Conservation (phyloP, 1,140 invertebrate genomes). For the Heliconius congener region DNA sequence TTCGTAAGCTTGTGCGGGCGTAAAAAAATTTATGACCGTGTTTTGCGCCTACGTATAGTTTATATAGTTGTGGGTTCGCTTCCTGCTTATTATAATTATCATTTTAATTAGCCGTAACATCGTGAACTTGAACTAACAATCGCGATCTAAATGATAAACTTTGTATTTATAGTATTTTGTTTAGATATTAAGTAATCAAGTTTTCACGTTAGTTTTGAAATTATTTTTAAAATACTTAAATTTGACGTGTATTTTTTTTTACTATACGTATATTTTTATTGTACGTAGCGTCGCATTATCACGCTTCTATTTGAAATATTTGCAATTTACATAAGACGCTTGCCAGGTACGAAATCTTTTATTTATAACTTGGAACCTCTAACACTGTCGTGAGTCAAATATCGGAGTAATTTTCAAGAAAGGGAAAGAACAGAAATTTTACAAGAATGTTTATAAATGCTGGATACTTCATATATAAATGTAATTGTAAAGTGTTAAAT, state of each 20-base stretch:
- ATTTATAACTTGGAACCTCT: constrained; percentile 65
- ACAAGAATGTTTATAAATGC: not conserved
- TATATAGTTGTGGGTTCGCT: constrained; percentile 57
- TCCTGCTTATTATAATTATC: constrained; percentile 76
- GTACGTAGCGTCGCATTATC: constrained; percentile 19
- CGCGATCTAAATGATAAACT: constrained; percentile 26
- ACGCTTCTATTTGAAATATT: constrained; percentile 53
- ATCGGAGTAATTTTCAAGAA: constrained; percentile 1
- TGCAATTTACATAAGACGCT: constrained; percentile 73
- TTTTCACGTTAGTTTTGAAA: not conserved
- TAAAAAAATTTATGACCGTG: constrained; percentile 69
- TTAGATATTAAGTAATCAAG: not conserved
- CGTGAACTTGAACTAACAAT: constrained; percentile 66
- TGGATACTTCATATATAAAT: not conserved
- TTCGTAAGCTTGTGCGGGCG: constrained; percentile 49
- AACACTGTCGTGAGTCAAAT: constrained; percentile 12
- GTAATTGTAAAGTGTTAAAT: not conserved
- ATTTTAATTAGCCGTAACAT: constrained; percentile 65
- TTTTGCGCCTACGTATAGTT: constrained; percentile 62
- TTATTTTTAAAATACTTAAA: no score
- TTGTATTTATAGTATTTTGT: not conserved
- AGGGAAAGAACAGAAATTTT: not conserved
- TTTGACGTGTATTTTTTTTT: not conserved
- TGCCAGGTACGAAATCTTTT: constrained; percentile 74
- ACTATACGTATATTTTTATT: not conserved